Conservation (phyloP, 2,888 invertebrate species). For the Xestia ashworthii region DNA sequence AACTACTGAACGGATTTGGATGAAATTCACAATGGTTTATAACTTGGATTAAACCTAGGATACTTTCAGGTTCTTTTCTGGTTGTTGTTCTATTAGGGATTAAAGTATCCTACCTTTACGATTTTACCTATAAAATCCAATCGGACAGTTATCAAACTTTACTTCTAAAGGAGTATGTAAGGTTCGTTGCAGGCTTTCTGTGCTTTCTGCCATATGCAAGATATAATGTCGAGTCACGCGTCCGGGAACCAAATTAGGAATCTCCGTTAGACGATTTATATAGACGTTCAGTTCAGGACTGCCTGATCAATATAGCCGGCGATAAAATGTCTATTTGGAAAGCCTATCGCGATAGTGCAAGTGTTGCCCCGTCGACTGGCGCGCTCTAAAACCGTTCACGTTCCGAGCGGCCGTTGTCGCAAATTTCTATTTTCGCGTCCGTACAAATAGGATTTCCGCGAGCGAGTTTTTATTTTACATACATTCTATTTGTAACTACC, state of each 20-base stretch:
- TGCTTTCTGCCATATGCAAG: no score
- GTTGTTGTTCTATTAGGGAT: no score
- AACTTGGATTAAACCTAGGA: no score
- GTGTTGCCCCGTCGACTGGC: conserved; percentile 17
- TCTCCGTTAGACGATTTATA: conserved; percentile 8
- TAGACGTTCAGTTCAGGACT: background rate
- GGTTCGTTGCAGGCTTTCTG: no score
- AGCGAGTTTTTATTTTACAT: conserved; percentile 76
- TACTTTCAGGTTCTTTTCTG: no score
- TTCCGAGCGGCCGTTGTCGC: conserved; percentile 61
- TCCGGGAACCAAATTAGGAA: conserved; percentile 1
- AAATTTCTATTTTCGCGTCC: conserved; percentile 74
- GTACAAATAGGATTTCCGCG: conserved; percentile 81
- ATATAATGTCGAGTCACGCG: background rate
- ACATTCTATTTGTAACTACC: conserved; percentile 73
- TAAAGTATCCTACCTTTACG: no score
- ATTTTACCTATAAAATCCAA: no score
- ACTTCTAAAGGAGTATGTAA: no score
- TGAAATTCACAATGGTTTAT: no score
- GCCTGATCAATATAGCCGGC: conserved; percentile 15
- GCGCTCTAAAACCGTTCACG: conserved; percentile 44
- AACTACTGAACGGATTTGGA: no score
- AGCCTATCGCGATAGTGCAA: conserved; percentile 35
- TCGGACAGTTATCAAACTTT: no score
- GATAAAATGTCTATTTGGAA: conserved; percentile 30